These are phyloP conservation scores for Aradophagus sp. DNA, from an alignment of 1,140 invertebrate genomes.

Conservation along the genomic window DNA sequence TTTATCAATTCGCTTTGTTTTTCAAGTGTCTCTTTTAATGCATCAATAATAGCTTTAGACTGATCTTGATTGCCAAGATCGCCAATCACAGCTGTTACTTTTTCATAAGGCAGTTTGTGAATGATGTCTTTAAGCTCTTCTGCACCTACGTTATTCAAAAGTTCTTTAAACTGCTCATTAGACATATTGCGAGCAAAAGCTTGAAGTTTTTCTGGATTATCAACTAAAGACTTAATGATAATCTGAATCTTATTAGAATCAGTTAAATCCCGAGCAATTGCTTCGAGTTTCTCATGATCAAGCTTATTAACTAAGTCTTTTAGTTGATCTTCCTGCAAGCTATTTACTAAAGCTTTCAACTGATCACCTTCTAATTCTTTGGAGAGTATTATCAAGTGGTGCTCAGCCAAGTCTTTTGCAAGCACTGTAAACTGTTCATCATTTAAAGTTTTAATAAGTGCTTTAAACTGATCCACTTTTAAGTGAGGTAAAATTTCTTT, in stretches of 20 bases:
- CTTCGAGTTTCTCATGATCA: constrained; percentile 7
- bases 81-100: constrained; percentile 6
- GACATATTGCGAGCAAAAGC: constrained; percentile 6
- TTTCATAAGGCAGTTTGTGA: constrained; percentile 4
- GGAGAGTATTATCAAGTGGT: constrained; percentile 22
- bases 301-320: constrained; percentile 16
- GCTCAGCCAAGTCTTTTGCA: constrained; percentile 21
- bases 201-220: constrained; percentile 6
- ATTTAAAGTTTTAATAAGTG: constrained; percentile 27
- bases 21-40: neutral
- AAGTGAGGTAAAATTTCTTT: constrained; percentile 25
- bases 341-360: constrained; percentile 26
- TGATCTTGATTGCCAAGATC: constrained; percentile 6
- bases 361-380: constrained; percentile 25
- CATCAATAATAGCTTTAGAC: constrained; percentile 3
- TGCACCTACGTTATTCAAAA: constrained; percentile 3
- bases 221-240: constrained; percentile 8
- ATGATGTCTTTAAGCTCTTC: constrained; percentile 6
- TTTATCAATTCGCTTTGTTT: constrained; percentile 4
- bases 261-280: constrained; percentile 8
- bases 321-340: constrained; percentile 18
- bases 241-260: constrained; percentile 8
- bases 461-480: constrained; percentile 24
- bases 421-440: constrained; percentile 19
- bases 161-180: constrained; percentile 1